Conservation (phyloP, 1,140 invertebrate species). For the Magallana ariakensis region DNA sequence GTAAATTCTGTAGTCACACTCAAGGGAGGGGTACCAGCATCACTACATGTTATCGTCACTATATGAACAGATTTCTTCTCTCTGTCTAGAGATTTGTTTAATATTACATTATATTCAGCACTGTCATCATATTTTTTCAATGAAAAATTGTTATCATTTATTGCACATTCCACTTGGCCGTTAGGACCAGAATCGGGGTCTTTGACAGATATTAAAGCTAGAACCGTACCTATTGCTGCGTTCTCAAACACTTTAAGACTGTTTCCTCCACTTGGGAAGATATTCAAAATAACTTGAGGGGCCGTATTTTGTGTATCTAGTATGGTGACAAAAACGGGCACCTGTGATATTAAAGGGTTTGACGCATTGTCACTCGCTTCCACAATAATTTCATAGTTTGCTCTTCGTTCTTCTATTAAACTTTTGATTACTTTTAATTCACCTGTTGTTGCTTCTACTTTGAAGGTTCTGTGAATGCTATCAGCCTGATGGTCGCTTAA, state of each 20-base stretch:
- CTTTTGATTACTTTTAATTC: constrained; percentile 60
- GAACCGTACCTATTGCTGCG: constrained; percentile 60
- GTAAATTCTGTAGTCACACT: constrained; percentile 77
- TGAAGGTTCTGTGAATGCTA: constrained; percentile 60
- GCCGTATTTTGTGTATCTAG: constrained; percentile 77
- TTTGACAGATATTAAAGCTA: constrained; percentile 69
- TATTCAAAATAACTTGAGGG: constrained; percentile 62
- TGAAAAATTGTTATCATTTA: constrained; percentile 52
- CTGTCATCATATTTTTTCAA: constrained; percentile 44
- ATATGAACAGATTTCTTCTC: constrained; percentile 58
- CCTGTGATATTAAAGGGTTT: constrained; percentile 91
- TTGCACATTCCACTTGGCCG: constrained; percentile 66
- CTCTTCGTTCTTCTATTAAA: constrained; percentile 55
- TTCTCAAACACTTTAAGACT: constrained; percentile 82
- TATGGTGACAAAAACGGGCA: constrained; percentile 92
- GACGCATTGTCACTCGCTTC: constrained; percentile 95
- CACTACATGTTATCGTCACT: constrained; percentile 57
- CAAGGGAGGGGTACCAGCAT: constrained; percentile 64
- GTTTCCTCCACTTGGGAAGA: constrained; percentile 79
- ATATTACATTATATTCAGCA: constrained; percentile 45
- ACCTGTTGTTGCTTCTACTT: constrained; percentile 66
- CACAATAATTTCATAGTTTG: constrained; percentile 86
- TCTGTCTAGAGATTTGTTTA: constrained; percentile 57
- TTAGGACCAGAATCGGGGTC: constrained; percentile 69
- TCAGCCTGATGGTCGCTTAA: constrained; percentile 81